phyloP scores from a whole-genome alignment of 2,888 invertebrate species.

The Tyria jacobaeae region DNA sequence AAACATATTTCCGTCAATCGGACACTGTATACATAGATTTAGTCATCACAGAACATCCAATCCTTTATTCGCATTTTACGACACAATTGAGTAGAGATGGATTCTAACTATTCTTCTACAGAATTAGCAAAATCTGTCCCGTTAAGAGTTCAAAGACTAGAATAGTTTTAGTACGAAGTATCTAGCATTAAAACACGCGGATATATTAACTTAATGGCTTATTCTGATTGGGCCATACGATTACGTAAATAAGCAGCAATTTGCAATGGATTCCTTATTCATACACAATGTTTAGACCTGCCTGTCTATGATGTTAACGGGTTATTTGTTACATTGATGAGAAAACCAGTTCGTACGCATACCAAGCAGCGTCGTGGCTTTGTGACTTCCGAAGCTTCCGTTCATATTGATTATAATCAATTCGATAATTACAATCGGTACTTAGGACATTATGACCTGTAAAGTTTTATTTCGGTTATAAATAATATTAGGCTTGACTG shows the following conservation, averaged over 20 bases:
- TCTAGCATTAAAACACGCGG: constrained; percentile 48
- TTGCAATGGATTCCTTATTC: constrained; percentile 41
- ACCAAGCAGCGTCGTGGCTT: no score
- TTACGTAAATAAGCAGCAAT: constrained; percentile 39
- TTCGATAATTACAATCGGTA: no score
- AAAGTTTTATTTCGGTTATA: background rate
- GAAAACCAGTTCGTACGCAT: background rate
- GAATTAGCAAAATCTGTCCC: no score
- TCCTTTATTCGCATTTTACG: no score
- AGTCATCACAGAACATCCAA: no score
- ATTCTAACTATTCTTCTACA: no score
- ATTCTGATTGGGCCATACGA: constrained; percentile 45
- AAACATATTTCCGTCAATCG: no score
- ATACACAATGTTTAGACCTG: constrained; percentile 26
- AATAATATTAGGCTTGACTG: background rate
- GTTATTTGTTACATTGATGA: constrained; percentile 3
- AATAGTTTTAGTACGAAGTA: background rate
- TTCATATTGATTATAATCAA: background rate
- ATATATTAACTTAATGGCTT: constrained; percentile 43
- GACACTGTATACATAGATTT: no score
- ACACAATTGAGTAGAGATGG: no score
- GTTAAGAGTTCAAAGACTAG: no score
- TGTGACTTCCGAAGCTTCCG: background rate
- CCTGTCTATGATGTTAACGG: background rate
- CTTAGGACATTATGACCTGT: background rate